Evolutionary conservation across 2,888 invertebrate species (phyloP), one percentile per base, ranked within the genome.

Genomic region (Tubiluchus corallicola): DNA sequence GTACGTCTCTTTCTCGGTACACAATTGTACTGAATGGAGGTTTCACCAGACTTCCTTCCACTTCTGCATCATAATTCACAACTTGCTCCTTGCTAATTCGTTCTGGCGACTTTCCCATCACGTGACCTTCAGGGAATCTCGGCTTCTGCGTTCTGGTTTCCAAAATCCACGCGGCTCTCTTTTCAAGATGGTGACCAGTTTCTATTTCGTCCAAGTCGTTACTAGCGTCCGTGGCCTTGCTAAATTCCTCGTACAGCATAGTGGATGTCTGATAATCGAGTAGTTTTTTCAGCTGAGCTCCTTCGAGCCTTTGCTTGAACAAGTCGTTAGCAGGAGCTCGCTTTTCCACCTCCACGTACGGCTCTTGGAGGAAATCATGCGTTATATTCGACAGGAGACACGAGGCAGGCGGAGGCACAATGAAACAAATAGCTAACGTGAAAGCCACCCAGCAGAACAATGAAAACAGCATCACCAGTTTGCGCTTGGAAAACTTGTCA

Each of bases 371-470:
- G 13, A 57, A 50, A 38, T 72, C 73, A 21, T 75, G 71, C 2
- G 79, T 76, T 2, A 58, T 56, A 51, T 64, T 63, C 58, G 80
- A 79, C 4, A 66, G 57, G 60, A 90, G 75, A 64, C 92, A 94
- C n/a, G 80, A 77, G 44, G 84, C 79, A 1, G 90, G 82, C 37
- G 83, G 80, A 1, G 96, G 94, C 60, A 88, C 84, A 53, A 96
- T 84, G 67, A 92, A 90, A 48, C 88, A 87, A 55, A 98, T 68
- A 1, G 92, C 88, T 54, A 96, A 73, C 38, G 96, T 98, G 69
- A 96, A 98, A 47, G 92, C 74, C 48, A 98, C 83, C 90, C 96
- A 94, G 47, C 88, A 85, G 39, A 82, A 76, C 43, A 98, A 69
- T 1, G 94, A 90, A 41, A 82, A 82, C 45, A 98, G 66, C 47